Evolutionary conservation across 2,888 invertebrate species (phyloP).

Genomic region (Caenorhabditis afra): DNA sequence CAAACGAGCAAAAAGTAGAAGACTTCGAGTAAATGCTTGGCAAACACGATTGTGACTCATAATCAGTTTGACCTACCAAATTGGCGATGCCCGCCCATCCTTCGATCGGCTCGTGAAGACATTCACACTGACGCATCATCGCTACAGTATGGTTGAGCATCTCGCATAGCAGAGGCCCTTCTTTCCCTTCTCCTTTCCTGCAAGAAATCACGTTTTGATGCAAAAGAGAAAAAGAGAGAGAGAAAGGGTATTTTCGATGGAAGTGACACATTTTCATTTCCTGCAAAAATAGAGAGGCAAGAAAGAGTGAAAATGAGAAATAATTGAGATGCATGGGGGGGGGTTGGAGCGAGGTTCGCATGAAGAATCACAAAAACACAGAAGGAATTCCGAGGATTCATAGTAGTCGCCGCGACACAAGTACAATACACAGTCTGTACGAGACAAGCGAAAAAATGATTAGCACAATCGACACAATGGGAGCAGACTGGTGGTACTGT

Average conservation of each 20-base stretch:
- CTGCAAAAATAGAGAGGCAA: slow-evolving; percentile 1
- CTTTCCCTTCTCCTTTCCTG: slow-evolving; percentile 1
- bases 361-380: background rate
- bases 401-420: too few species aligned
- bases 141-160: slow-evolving; percentile 54
- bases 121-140: slow-evolving; percentile 65
- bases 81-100: slow-evolving; percentile 59
- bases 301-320: background rate
- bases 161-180: slow-evolving; percentile 26
- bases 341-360: background rate
- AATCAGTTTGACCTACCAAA: slow-evolving; percentile 63
- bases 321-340: background rate
- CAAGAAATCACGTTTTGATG: slow-evolving; percentile 15
- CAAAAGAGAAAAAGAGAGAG: background rate
- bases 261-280: background rate
- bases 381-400: too few species aligned
- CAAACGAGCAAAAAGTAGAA: slow-evolving; percentile 1
- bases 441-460: too few species aligned
- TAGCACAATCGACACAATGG: too few species aligned
- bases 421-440: too few species aligned
- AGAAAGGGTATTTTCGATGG: background rate
- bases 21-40: background rate
- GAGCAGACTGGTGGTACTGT: too few species aligned
- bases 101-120: slow-evolving; percentile 64
- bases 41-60: too few species aligned